Evolutionary conservation across 1,140 invertebrate species (phyloP).

Genomic region (Telenomus remus): DNA sequence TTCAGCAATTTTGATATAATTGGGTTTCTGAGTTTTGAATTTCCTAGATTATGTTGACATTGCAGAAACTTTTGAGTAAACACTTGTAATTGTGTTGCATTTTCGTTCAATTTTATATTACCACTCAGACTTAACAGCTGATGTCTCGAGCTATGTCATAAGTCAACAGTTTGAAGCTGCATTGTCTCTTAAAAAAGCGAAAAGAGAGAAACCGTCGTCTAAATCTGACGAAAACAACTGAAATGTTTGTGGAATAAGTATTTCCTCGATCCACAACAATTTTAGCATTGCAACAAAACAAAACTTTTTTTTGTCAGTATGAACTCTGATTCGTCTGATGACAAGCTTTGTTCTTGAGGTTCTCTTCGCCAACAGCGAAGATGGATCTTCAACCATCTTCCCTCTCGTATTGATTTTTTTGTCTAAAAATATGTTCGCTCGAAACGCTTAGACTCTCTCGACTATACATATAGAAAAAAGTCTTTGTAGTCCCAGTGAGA

Average conservation of each 20-base stretch:
- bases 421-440: slow-evolving; percentile 55
- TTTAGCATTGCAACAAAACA: slow-evolving; percentile 6
- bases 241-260: slow-evolving; percentile 1
- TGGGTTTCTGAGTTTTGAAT: not conserved
- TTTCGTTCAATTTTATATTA: too few species aligned
- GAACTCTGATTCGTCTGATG: slow-evolving; percentile 25
- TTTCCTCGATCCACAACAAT: not conserved
- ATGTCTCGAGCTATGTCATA: too few species aligned
- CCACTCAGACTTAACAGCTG: too few species aligned
- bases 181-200: too few species aligned
- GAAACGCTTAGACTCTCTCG: slow-evolving; percentile 41
- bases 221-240: not conserved
- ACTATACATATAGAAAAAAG: slow-evolving; percentile 28
- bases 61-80: too few species aligned
- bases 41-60: not conserved
- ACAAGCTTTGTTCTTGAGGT: slow-evolving; percentile 28
- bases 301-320: slow-evolving; percentile 15
- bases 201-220: too few species aligned
- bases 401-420: slow-evolving; percentile 55
- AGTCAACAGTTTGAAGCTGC: too few species aligned
- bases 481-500: slow-evolving; percentile 17
- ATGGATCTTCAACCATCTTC: slow-evolving; percentile 51
- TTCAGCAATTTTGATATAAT: too few species aligned
- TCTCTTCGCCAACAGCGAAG: slow-evolving; percentile 30
- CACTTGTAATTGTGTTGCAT: too few species aligned